A percentile compares a stretch with the other conserved stretches of the same genome.
These are phyloP conservation scores for Xylota segnis DNA, from an alignment of 2,888 invertebrate genomes.

Conservation along the genomic window DNA sequence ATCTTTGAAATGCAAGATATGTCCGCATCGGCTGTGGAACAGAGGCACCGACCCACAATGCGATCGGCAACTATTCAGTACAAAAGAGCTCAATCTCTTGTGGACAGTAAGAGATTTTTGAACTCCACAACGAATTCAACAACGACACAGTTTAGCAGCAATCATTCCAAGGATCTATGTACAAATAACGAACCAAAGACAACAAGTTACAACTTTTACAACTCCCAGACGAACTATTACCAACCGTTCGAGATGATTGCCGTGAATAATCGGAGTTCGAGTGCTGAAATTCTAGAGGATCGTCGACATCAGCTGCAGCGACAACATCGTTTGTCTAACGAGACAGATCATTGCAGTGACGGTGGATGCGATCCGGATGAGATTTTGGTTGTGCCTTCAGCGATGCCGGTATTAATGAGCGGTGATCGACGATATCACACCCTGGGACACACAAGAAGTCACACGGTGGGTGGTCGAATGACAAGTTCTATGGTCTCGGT, in stretches of 20 bases:
- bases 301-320: slow-evolving; percentile 78
- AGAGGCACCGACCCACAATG: slow-evolving; percentile 66
- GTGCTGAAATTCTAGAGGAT: slow-evolving; percentile 82
- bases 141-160: slow-evolving; percentile 77
- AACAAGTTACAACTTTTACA: slow-evolving; percentile 77
- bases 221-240: slow-evolving; percentile 78
- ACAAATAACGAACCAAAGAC: slow-evolving; percentile 78
- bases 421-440: slow-evolving; percentile 83
- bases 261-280: slow-evolving; percentile 81
- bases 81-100: slow-evolving; percentile 80
- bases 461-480: slow-evolving; percentile 82
- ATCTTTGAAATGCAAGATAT: slow-evolving; percentile 82
- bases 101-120: slow-evolving; percentile 78
- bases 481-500: slow-evolving; percentile 80
- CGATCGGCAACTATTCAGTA: slow-evolving; percentile 77
- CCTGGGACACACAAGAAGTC: slow-evolving; percentile 83
- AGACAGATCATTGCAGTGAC: slow-evolving; percentile 52
- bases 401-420: slow-evolving; percentile 83
- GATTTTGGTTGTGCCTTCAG: slow-evolving; percentile 81
- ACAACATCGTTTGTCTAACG: slow-evolving; percentile 56
- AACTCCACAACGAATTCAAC: slow-evolving; percentile 76
- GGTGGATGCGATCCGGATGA: slow-evolving; percentile 81
- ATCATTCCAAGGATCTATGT: slow-evolving; percentile 62
- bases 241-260: slow-evolving; percentile 78
- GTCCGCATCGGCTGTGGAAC: slow-evolving; percentile 68